phyloP scores from a whole-genome alignment of 2,888 invertebrate species.

The Caenorhabditis afra region DNA sequence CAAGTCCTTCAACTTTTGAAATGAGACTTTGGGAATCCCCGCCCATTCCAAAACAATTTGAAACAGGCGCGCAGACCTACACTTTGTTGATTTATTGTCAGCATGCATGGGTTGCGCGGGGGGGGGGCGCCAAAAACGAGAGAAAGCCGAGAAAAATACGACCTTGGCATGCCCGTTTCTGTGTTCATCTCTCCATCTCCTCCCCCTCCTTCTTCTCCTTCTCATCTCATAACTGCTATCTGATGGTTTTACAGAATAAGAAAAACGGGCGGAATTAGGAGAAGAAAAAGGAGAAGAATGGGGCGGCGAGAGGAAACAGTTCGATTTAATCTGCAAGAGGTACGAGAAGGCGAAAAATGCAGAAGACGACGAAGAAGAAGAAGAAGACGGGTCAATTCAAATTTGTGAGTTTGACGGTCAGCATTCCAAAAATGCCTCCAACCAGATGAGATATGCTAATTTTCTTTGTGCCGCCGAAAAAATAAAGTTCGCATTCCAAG shows the following conservation, averaged over 20 bases:
- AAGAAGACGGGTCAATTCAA: conserved; percentile 11
- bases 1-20: no score
- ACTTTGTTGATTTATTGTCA: conserved; percentile 12
- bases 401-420: no score
- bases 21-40: no score
- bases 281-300: neutral
- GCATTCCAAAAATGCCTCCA: no score
- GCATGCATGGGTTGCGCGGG: neutral
- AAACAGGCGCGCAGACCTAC: conserved; percentile 3
- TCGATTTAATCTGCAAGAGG: conserved; percentile 15
- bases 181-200: conserved; percentile 6
- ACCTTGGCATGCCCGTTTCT: conserved; percentile 8
- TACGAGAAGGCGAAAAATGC: neutral
- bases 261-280: conserved; percentile 17
- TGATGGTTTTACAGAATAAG: conserved; percentile 14
- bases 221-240: conserved; percentile 22
- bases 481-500: neutral
- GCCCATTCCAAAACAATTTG: no score
- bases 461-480: no score
- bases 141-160: conserved; percentile 1
- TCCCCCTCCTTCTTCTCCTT: no score
- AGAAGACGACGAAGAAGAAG: no score
- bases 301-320: neutral
- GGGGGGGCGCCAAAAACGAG: neutral
- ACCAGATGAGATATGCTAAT: no score